phyloP scores from a whole-genome alignment of 2,113 vertebrate genomes.

The Montifringilla adamsi region DNA sequence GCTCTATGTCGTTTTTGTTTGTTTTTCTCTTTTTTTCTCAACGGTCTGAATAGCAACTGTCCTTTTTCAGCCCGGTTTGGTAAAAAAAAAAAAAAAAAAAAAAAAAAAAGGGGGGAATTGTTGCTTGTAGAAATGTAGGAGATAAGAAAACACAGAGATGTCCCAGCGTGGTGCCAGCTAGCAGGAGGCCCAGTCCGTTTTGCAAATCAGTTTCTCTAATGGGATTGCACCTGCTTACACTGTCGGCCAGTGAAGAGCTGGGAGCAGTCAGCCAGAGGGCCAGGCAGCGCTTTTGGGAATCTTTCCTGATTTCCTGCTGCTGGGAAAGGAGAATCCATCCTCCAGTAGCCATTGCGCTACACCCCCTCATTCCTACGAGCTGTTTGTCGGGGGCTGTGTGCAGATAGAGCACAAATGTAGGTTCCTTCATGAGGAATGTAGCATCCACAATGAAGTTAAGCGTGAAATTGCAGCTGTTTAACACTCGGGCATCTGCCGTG shows the following conservation, averaged over 20 bases:
- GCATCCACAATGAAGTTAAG: background rate
- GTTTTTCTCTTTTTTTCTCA: background rate
- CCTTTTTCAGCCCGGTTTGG: background rate
- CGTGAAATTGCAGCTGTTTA: background rate
- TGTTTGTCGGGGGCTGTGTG: background rate
- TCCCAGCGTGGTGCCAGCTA: background rate
- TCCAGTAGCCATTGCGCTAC: background rate
- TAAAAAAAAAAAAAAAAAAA: background rate
- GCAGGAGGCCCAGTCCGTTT: background rate
- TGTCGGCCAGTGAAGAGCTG: background rate
- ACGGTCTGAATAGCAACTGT: rapidly evolving
- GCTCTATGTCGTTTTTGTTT: background rate
- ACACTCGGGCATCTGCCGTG: background rate
- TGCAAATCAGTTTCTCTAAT: background rate
- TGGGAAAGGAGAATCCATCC: background rate
- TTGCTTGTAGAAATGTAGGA: too few species aligned
- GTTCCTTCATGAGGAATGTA: background rate
- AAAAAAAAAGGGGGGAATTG: too few species aligned
- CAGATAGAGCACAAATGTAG: background rate
- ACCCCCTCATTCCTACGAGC: background rate
- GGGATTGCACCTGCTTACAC: background rate
- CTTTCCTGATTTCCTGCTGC: background rate
- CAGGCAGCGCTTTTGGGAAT: background rate
- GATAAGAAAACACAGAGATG: too few species aligned
- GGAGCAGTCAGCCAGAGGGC: background rate